Base-by-base conservation (phyloP, 2,113 vertebrate species). In the Symphodus melops region DNA sequence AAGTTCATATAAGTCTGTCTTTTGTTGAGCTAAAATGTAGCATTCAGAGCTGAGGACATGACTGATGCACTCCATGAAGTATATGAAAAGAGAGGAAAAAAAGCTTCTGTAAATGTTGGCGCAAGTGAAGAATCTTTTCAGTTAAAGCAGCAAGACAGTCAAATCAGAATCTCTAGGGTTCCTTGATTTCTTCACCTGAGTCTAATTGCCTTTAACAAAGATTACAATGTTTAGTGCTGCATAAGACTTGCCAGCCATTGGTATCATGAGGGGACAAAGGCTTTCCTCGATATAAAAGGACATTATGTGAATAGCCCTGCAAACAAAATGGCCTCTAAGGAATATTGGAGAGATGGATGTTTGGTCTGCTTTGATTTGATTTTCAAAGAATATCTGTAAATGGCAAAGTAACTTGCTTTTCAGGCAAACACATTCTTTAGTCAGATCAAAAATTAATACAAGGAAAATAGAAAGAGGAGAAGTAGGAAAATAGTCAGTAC, bases 171-270 rank as follows among this genome's bases (percentile, higher is more conserved):
- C 1, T 33, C 28, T 5, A 33, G 28, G 28, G 4, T 33, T 33
- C 28, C 28, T 33, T 6, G 28, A 33, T 33, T 78, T 79, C 23
- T 57, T n/a, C 41, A 57, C 36, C 37, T 57, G 6, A 41, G 25
- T 63, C 51, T 72, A 55, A 64, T 72, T 39, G 59, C 37, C 25
- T 53, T 46, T 68, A 86, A 85, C 58, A 86, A 78, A 81, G 56
- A 78, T 36, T 49, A 72, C 59, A 88, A 68, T 58, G 44, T 59
- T 54, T 44, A 82, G 9, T 55, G 28, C 12, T 25, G 4, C 53
- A 19, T 8, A 14, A 70, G 55, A 21, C 37, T 77, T 70, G 37
- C n/a, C 65, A 72, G 46, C 23, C 59, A 84, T 12, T 53, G 52
- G 52, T 70, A 80, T 66, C 52, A 33, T 52, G 21, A 41, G 7